These are phyloP conservation scores for Psammodynastes pulverulentus DNA, from an alignment of 2,113 vertebrate genomes.

Conservation along the genomic window DNA sequence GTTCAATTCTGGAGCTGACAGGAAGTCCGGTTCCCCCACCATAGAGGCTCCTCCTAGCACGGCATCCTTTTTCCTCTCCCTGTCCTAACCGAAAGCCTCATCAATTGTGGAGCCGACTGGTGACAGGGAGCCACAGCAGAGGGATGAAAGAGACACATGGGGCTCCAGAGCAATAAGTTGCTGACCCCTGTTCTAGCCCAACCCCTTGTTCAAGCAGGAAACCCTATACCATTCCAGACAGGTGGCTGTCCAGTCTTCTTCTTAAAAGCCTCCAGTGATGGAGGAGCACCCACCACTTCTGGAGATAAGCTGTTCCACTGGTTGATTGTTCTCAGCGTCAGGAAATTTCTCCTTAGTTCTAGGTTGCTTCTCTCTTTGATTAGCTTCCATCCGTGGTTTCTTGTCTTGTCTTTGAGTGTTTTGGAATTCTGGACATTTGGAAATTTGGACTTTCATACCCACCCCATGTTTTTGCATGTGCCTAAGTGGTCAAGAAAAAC, in stretches of 20 bases:
- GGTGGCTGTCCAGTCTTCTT: not conserved
- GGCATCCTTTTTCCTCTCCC: too few relatives aligned
- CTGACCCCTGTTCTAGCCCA: not conserved
- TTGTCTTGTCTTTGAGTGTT: not conserved
- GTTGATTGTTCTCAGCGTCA: not conserved
- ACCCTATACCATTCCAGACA: not conserved
- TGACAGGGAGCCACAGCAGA: too few relatives aligned
- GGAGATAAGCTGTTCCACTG: not conserved
- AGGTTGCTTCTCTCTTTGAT: not conserved
- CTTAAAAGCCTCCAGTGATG: not conserved
- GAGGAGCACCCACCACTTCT: not conserved
- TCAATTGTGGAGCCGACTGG: too few relatives aligned
- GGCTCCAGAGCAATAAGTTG: too few relatives aligned
- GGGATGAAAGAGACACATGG: too few relatives aligned
- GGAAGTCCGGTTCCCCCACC: too few relatives aligned
- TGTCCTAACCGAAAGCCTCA: too few relatives aligned
- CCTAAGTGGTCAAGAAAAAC: not conserved
- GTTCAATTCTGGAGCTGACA: too few relatives aligned
- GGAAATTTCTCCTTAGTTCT: not conserved
- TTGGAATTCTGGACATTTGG: not conserved
- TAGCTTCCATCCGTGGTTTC: not conserved
- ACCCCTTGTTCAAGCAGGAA: not conserved
- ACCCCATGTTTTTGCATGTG: not conserved
- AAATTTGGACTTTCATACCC: not conserved
- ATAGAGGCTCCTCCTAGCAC: too few relatives aligned